Evolutionary conservation across 2,113 vertebrate species (phyloP), one percentile per base, ranked within the genome.

Genomic region (Stictonetta naevosa): DNA sequence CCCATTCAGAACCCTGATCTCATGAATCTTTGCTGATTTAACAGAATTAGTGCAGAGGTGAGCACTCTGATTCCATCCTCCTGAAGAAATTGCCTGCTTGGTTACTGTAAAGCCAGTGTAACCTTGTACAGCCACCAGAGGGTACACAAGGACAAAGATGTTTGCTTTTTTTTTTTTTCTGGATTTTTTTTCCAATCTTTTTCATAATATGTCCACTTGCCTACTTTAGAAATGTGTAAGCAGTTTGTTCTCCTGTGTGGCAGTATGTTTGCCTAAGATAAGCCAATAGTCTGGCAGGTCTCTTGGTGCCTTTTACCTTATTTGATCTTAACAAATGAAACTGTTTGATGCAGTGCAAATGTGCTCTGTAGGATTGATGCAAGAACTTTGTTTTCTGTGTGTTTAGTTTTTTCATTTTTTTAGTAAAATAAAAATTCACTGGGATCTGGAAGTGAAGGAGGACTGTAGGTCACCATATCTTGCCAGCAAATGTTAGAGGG

Each of bases 181-280:
- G 18, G 28, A 12, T 36, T 38, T 21, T 20, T 71, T 42, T 71
- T 71, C 4, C 25, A 16, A 0, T 48, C 25, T 72, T 95, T 60
- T 87, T 87, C 1, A 0, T 86, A 84, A 25, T 64, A 48, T 26
- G 33, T 81, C 60, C 46, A 11, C 66, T 88, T 75, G 29, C 56
- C 13, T 8, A 44, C 52, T 53, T 64, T 69, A 75, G 34, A 92
- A 76, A 90, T 88, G 33, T 92, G 34, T 3, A 81, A 78, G 58
- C 86, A 76, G 86, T 86, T 93, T 91, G 38, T 81, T 90, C 48
- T 92, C 25, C 64, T 6, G 4, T 44, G 48, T 88, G 88, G 66
- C 76, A 58, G n/a, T 76, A 7, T 92, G n/a, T 94, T 97, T 93
- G 73, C 69, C 8, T 78, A 93, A 91, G 96, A 95, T 95, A 96